Evolutionary conservation across 2,797 vertebrate species (phyloP).

Genomic region (Mallotus villosus): DNA sequence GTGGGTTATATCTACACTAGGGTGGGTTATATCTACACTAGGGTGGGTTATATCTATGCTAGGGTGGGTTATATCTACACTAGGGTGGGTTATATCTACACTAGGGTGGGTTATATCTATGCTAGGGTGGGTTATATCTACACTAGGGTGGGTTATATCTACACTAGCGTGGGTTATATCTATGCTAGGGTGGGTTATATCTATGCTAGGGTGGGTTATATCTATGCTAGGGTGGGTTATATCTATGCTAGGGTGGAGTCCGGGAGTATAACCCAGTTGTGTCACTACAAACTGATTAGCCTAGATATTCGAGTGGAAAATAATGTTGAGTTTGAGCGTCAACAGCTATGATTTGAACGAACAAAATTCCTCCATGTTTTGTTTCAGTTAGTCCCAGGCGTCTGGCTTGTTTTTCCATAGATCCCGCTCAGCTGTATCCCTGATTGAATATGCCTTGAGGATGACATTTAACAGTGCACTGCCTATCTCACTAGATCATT

Average conservation of each 20-base stretch:
- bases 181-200: too few species aligned
- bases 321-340: background rate
- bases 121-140: too few species aligned
- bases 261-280: background rate
- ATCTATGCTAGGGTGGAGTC: background rate
- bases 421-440: slow-evolving; percentile 2
- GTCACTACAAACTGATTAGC: background rate
- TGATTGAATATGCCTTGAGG: background rate
- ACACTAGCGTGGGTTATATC: too few species aligned
- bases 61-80: too few species aligned
- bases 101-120: too few species aligned
- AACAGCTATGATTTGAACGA: background rate
- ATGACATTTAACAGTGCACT: slow-evolving; percentile 5
- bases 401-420: slow-evolving; percentile 15
- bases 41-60: too few species aligned
- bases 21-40: too few species aligned
- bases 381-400: background rate
- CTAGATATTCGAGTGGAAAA: background rate
- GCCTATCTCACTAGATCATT: slow-evolving; percentile 10
- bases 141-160: too few species aligned
- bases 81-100: too few species aligned
- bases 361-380: background rate
- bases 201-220: too few species aligned
- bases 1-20: too few species aligned
- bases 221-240: background rate